phyloP scores from a whole-genome alignment of 2,113 vertebrate genomes.

The Ciconia maguari region DNA sequence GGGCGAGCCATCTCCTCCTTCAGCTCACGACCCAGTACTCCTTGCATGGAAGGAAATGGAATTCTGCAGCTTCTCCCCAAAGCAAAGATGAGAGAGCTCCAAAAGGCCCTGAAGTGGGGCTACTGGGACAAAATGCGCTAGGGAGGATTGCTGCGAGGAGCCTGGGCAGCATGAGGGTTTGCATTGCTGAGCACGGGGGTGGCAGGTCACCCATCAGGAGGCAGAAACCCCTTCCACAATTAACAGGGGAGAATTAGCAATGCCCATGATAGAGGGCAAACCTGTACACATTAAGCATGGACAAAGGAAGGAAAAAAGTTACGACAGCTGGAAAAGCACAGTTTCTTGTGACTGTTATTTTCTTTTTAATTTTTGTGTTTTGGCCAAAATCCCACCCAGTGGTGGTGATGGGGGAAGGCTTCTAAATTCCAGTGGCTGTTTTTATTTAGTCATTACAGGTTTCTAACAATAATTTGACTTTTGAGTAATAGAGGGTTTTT shows the following conservation, averaged over 20 bases:
- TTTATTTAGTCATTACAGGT: background rate
- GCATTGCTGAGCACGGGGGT: background rate
- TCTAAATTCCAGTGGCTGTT: background rate
- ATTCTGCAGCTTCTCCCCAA: background rate
- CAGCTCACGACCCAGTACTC: background rate
- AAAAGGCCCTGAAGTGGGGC: background rate
- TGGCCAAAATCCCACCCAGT: background rate
- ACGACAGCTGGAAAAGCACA: background rate
- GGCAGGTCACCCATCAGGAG: background rate
- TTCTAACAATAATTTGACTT: slow-evolving; percentile 24
- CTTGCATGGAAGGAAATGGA: background rate
- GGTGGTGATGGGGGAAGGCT: background rate
- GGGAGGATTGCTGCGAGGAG: background rate
- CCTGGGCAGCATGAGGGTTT: background rate
- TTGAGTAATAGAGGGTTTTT: background rate
- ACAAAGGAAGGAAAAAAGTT: background rate
- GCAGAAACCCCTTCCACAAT: background rate
- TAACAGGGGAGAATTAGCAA: background rate
- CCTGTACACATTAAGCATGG: background rate
- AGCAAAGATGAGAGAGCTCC: background rate
- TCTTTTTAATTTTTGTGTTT: background rate
- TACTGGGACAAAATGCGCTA: background rate
- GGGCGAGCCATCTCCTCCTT: background rate
- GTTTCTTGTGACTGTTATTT: background rate
- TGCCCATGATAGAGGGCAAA: background rate